Evolutionary conservation across 1,140 invertebrate species (phyloP), one percentile per base, ranked within the genome.

Genomic region (Calliphora vicina): DNA sequence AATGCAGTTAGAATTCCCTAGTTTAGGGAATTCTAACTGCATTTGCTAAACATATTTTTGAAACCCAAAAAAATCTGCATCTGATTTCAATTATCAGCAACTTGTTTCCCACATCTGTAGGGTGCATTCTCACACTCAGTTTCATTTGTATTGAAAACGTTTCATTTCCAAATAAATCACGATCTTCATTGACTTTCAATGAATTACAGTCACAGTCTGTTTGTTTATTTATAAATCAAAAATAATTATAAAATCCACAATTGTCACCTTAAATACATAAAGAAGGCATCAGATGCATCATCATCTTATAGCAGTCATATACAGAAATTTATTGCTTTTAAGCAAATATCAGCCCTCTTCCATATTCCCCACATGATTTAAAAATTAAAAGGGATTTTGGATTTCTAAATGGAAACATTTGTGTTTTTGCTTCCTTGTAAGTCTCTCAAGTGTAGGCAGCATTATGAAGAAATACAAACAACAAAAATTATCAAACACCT

Each of bases 181-280:
- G 57, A 67, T 67, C 23, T 67, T 67, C 20, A 67, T 67, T 67
- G 57, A 67, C 57, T 67, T 67, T 67, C 57, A 67, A 67, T 67
- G 57, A 23, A 67, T 50, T 67, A 23, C 57, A 67, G 17, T 23
- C n/a, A 23, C 57, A n/a, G n/a, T 67, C n/a, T 67, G n/a, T n/a
- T n/a, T 67, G 45, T 67, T 67, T 23, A 23, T 67, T 67, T 67
- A 67, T 67, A 67, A 23, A 67, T 67, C 45, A 57, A 57, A 57
- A 57, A 57, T 57, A 57, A 57, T 57, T 57, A 57, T 57, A 57
- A 57, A 57, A 17, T 17, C 45, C 13, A 6, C 17, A 57, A 57
- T n/a, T 17, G 17, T 57, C 17, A 57, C 17, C 15, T 13, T n/a
- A 10, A 4, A 4, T n/a, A 15, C 15, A 6, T 15, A 57, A 57